These are phyloP conservation scores for Trinorchestia longiramus DNA, from an alignment of 1,140 invertebrate species.

Conservation along the genomic window DNA sequence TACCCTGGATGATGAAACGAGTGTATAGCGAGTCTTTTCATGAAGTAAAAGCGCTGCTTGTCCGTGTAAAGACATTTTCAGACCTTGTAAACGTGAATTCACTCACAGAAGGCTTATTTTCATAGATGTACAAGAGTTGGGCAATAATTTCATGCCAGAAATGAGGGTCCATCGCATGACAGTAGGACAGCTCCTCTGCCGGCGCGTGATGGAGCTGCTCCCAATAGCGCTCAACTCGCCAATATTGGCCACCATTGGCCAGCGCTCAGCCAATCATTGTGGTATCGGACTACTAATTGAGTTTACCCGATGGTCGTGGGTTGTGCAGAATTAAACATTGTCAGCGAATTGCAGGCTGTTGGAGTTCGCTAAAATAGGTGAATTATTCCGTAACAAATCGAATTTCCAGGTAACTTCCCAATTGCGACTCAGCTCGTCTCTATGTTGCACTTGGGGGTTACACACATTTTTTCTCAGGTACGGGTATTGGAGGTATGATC, in stretches of 20 bases:
- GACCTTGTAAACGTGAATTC: background rate
- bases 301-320: background rate
- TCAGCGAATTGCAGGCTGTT: background rate
- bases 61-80: background rate
- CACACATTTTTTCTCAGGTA: no score
- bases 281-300: conserved; percentile 7
- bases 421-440: no score
- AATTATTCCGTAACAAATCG: no score
- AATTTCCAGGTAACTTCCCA: background rate
- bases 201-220: background rate
- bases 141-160: background rate
- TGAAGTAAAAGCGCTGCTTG: no score
- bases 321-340: background rate
- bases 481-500: no score
- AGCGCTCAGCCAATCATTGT: background rate
- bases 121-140: background rate
- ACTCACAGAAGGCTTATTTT: background rate
- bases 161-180: background rate
- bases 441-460: no score
- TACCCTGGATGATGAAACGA: background rate
- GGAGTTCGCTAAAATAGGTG: background rate
- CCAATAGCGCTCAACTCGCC: background rate
- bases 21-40: background rate
- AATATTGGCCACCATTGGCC: background rate
- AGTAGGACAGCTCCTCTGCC: background rate